Evolutionary conservation across 1,140 invertebrate species (phyloP), one percentile per base, ranked within the genome.

Genomic region (Pissodes strobi): DNA sequence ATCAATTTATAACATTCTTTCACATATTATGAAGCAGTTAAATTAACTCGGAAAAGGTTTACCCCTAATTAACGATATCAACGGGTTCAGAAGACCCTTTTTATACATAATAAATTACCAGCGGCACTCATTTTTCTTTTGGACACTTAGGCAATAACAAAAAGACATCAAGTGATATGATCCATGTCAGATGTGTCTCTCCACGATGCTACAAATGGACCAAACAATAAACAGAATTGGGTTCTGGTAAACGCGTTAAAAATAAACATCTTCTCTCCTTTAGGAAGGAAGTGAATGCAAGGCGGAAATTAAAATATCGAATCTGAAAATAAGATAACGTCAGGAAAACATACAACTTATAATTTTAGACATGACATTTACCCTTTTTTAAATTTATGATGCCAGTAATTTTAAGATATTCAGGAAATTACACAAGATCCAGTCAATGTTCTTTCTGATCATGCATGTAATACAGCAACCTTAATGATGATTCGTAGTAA

Each of bases 131-230:
- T 15, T 43, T 43, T 43, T 43, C 10, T 13, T 43, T 43, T 15
- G 12, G 15, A 17, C 15, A 21, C 22, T 48, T 12, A 48, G 17
- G 45, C 18, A 22, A 19, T 21, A 48, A 48, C 18, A 48, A 48
- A 48, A 48, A 48, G 21, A 19, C 45, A 48, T 48, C 45, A 48
- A 48, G 45, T 48, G 18, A 48, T 23, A n/a, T 9, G 45, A 48
- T 19, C 45, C 45, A 21, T 48, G 45, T 48, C 45, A 48, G 22
- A 48, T 10, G 45, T 0, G 5, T 12, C 6, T 22, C 21, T 10
- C 13, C 21, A 23, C 21, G 17, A 10, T 41, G 45, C 18, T 21
- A 19, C 18, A 48, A 48, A 48, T 19, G 21, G 45, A 18, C 45
- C 18, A 22, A 48, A 48, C 21, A 48, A 48, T 48, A 23, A 23